These are phyloP conservation scores for Allacma fusca DNA, from an alignment of 2,888 invertebrate genomes.

Conservation along the genomic window DNA sequence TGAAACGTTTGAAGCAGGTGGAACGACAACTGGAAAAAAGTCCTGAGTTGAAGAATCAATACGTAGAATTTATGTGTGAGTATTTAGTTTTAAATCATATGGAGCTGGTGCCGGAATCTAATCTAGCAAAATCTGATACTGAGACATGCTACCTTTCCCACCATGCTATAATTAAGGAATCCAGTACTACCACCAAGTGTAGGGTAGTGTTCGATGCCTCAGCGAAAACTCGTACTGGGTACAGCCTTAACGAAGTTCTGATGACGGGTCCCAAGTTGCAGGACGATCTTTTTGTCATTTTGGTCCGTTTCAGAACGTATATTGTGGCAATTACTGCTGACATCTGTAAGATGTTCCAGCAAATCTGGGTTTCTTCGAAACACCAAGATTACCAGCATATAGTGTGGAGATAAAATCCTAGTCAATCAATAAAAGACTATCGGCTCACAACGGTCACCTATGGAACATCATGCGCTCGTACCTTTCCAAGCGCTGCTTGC, in stretches of 20 bases:
- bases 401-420: slow-evolving; percentile 55
- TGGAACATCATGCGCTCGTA: slow-evolving; percentile 57
- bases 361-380: slow-evolving; percentile 58
- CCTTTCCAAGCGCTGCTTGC: slow-evolving; percentile 56
- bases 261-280: slow-evolving; percentile 61
- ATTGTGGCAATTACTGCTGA: slow-evolving; percentile 61
- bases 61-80: too few species aligned
- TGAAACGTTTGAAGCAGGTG: not conserved
- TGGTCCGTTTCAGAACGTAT: slow-evolving; percentile 61
- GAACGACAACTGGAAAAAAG: not conserved
- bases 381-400: slow-evolving; percentile 60
- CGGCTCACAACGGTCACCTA: slow-evolving; percentile 58
- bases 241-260: slow-evolving; percentile 61
- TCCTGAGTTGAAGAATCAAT: not conserved
- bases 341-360: slow-evolving; percentile 62
- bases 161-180: slow-evolving; percentile 60
- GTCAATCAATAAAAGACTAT: slow-evolving; percentile 49
- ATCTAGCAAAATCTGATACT: not conserved
- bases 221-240: slow-evolving; percentile 39
- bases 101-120: slow-evolving; percentile 44
- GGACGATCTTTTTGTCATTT: slow-evolving; percentile 59
- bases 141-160: slow-evolving; percentile 60
- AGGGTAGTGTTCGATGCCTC: slow-evolving; percentile 63
- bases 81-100: slow-evolving; percentile 49
- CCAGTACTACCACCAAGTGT: slow-evolving; percentile 61